Conservation (phyloP, 2,113 vertebrate species). For the Sarotherodon lohbergeri region DNA sequence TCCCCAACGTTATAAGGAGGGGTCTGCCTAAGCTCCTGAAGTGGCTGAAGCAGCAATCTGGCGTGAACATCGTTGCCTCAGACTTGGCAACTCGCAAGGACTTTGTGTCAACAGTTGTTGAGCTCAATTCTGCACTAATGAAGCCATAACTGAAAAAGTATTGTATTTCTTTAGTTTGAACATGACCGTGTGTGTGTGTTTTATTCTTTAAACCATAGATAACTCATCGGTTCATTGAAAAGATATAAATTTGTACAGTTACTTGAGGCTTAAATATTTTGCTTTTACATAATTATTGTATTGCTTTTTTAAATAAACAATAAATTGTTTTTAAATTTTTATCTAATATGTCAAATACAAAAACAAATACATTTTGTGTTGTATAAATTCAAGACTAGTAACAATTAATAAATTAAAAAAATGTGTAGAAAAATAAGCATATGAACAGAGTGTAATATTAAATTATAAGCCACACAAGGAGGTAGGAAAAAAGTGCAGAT, state of each 20-base stretch:
- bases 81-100: conserved; percentile 30
- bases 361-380: background rate
- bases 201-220: background rate
- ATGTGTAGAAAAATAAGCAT: background rate
- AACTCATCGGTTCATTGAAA: background rate
- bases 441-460: background rate
- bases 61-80: conserved; percentile 43
- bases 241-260: background rate
- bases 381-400: background rate
- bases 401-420: background rate
- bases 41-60: background rate
- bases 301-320: background rate
- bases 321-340: background rate
- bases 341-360: background rate
- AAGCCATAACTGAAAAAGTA: background rate
- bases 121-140: conserved; percentile 1
- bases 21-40: conserved; percentile 16
- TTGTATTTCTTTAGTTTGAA: background rate
- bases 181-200: background rate
- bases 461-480: background rate
- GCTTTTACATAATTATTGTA: background rate
- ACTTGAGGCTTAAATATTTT: background rate
- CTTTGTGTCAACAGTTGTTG: conserved; percentile 34
- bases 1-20: background rate
- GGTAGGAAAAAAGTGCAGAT: background rate